Evolutionary conservation across 2,888 invertebrate genomes (phyloP).

Genomic region (Athalia cordata): DNA sequence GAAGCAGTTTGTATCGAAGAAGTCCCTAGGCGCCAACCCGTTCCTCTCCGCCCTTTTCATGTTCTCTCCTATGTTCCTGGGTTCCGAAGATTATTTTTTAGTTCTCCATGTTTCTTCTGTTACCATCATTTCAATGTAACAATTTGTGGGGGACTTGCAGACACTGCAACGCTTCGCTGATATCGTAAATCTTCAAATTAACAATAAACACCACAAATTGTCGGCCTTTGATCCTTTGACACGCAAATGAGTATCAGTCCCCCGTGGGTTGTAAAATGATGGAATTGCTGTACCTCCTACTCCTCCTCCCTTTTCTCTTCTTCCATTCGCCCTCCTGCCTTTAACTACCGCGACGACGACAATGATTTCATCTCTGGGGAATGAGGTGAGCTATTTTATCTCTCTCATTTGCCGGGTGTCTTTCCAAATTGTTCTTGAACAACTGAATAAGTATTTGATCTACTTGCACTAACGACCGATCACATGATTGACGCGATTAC

Average conservation of each 20-base stretch:
- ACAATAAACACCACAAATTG: constrained; percentile 67
- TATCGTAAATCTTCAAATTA: constrained; percentile 64
- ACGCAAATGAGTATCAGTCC: constrained; percentile 56
- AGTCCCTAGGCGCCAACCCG: constrained; percentile 63
- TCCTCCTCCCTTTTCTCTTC: not conserved
- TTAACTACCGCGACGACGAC: constrained; percentile 1
- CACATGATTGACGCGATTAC: not conserved
- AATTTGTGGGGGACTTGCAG: constrained; percentile 36
- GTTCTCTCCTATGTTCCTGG: constrained; percentile 31
- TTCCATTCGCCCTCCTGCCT: not conserved
- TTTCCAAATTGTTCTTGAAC: not conserved
- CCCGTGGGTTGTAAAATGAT: constrained; percentile 57
- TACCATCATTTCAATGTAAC: constrained; percentile 44
- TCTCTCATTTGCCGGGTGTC: not conserved
- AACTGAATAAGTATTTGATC: constrained; percentile 11
- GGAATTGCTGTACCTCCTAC: constrained; percentile 46
- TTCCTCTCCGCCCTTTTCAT: constrained; percentile 45
- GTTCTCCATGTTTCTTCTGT: constrained; percentile 51
- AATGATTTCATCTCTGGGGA: constrained; percentile 21
- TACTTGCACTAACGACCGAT: constrained; percentile 11
- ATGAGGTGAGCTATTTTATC: not conserved
- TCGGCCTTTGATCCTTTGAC: constrained; percentile 53
- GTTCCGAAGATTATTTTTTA: constrained; percentile 48
- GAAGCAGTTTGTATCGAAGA: constrained; percentile 46
- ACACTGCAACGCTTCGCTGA: constrained; percentile 29